A percentile compares a stretch with the other conserved stretches of the same genome.
phyloP scores from a whole-genome alignment of 2,113 vertebrate genomes.

The Lophius piscatorius region DNA sequence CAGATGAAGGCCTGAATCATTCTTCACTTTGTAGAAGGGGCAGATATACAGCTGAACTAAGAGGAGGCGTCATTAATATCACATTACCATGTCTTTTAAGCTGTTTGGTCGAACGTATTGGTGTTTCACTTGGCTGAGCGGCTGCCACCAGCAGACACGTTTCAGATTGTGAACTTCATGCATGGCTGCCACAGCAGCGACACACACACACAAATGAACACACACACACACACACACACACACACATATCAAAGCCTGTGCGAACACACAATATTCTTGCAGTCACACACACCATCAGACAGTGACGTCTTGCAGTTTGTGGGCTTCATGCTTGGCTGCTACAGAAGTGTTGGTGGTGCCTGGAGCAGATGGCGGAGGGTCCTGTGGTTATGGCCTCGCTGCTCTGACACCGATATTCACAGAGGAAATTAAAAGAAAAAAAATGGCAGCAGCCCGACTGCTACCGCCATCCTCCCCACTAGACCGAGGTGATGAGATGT shows the following conservation, averaged over 20 bases:
- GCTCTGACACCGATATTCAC: conserved; percentile 61
- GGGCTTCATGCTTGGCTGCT: conserved; percentile 73
- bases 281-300: conserved; percentile 38
- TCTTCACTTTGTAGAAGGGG: neutral
- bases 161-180: conserved; percentile 60
- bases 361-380: conserved; percentile 73
- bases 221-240: conserved; percentile 12
- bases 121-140: conserved; percentile 48
- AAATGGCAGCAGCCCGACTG: conserved; percentile 45
- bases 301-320: conserved; percentile 69
- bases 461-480: conserved; percentile 39
- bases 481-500: conserved; percentile 52
- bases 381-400: conserved; percentile 65
- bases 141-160: conserved; percentile 55
- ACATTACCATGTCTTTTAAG: conserved; percentile 22
- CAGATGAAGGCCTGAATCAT: conserved; percentile 2
- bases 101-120: conserved; percentile 17
- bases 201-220: conserved; percentile 23
- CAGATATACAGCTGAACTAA: conserved; percentile 13
- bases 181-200: conserved; percentile 48
- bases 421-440: conserved; percentile 61
- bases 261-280: conserved; percentile 17
- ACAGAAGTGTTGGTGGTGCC: conserved; percentile 56
- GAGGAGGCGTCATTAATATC: conserved; percentile 24
- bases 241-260: conserved; percentile 28